Conservation (phyloP, 2,797 vertebrate genomes). For the Diplodus puntazzo region DNA sequence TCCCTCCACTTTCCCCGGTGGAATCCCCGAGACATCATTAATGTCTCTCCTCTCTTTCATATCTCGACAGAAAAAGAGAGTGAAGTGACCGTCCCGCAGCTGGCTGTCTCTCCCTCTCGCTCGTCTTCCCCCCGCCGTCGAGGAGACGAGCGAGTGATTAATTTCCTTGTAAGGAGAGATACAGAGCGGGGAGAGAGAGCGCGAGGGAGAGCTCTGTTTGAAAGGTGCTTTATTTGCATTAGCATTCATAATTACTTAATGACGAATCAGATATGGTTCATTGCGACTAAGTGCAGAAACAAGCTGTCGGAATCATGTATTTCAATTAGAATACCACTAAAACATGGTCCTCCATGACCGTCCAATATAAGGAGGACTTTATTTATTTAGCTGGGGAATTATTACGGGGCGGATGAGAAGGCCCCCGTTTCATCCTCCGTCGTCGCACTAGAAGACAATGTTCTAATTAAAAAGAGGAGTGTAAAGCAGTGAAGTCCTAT, state of each 20-base stretch:
- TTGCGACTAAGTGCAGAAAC: conserved; percentile 92
- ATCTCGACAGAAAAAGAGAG: conserved; percentile 73
- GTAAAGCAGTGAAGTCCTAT: conserved; percentile 35
- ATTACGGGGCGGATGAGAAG: conserved; percentile 36
- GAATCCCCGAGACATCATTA: conserved; percentile 85
- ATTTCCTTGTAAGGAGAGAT: conserved; percentile 83
- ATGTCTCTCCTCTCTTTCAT: conserved; percentile 77
- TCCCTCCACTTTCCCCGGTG: conserved; percentile 70
- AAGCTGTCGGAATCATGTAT: conserved; percentile 91
- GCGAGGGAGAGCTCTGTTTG: conserved; percentile 80
- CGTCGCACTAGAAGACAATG: conserved; percentile 41
- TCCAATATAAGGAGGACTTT: conserved; percentile 89
- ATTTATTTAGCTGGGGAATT: conserved; percentile 92
- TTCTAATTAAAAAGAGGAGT: conserved; percentile 64
- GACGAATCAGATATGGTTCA: conserved; percentile 99
- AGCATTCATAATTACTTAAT: conserved; percentile 99
- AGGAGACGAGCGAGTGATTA: conserved; percentile 85
- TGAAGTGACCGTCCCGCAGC: conserved; percentile 83
- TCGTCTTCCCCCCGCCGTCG: conserved; percentile 62
- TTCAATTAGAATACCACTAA: conserved; percentile 95
- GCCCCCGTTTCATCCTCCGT: conserved; percentile 49
- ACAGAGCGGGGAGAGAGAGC: conserved; percentile 42
- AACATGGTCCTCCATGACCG: conserved; percentile 90
- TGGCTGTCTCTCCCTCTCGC: conserved; percentile 67
- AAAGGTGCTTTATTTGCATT: conserved; percentile 97